Evolutionary conservation across 2,888 invertebrate genomes (phyloP), one percentile per base, ranked within the genome.

Genomic region (Philereme vetulata): DNA sequence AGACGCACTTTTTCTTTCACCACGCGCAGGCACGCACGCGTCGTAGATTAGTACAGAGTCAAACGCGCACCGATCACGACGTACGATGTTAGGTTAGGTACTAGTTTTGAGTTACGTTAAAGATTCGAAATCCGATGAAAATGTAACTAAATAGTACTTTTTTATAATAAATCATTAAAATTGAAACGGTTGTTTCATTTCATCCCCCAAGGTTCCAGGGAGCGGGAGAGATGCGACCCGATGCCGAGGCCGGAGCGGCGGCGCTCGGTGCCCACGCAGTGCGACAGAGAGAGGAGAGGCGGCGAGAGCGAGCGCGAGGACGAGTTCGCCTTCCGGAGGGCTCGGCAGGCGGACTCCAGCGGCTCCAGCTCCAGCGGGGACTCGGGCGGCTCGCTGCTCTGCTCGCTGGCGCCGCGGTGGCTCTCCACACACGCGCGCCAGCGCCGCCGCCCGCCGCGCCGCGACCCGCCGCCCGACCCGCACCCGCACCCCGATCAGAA

Each of bases 361-460:
- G 72, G 71, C 65, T 83, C 82, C 60, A 85, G 88, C 65, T 81
- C 79, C 68, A 85, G 88, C 68, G 84, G 85, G 52, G 87, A 84
- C 68, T 85, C 85, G 9, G 83, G 80, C 51, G 81, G 84, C 67
- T 78, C 85, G 65, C 72, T 84, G 77, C 73, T 90, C 72, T 87
- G 88, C 74, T 75, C 86, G 64, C 76, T 86, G 65, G 85, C 89
- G 63, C 85, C 89, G 55, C 80, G 82, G 67, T 91, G 90, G 90
- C 77, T 88, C 64, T 74, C 81, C 6, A 76, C 82, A 49, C 80
- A 66, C 51, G 67, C 76, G 49, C 76, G 75, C 33, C 66, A 62
- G 32, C 64, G 72, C 32, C 68, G 76, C 4, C 68, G 59, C 55
- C 51, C 65, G 46, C 70, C 61, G 44, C 66, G 43, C 67, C 72